These are phyloP conservation scores for Stigmatopora nigra DNA, from an alignment of 2,113 vertebrate species.

Conservation along the genomic window DNA sequence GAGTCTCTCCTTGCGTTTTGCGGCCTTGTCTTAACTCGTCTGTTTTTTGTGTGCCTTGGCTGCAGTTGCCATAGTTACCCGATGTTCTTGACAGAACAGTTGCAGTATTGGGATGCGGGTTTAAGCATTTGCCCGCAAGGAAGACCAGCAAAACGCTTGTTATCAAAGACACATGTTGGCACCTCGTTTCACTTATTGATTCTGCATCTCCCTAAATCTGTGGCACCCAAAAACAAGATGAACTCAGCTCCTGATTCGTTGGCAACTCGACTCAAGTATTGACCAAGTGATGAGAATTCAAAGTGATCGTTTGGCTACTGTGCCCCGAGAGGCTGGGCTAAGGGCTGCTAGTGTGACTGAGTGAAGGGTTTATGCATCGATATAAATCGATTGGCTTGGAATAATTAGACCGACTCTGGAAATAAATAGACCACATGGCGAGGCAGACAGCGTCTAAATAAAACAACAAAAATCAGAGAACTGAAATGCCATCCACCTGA, in stretches of 20 bases:
- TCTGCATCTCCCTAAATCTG: not conserved
- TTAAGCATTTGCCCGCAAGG: not conserved
- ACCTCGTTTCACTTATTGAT: not conserved
- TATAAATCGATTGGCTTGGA: not conserved
- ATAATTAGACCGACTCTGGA: not conserved
- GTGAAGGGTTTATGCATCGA: not conserved
- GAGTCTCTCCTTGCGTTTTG: not conserved
- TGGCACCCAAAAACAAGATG: not conserved
- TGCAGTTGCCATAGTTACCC: slow-evolving; percentile 55
- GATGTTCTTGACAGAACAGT: slow-evolving; percentile 29
- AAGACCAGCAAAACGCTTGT: not conserved
- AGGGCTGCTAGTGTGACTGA: not conserved
- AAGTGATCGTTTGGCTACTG: not conserved
- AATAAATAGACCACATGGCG: not conserved
- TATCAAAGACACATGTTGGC: not conserved
- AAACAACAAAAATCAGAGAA: not conserved
- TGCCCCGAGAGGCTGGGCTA: not conserved
- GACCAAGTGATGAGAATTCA: not conserved
- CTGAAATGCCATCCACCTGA: not conserved
- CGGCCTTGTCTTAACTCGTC: not conserved
- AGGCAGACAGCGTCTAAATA: not conserved
- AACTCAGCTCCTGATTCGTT: not conserved
- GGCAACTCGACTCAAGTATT: not conserved
- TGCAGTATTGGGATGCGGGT: not conserved
- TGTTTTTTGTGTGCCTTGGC: slow-evolving; percentile 19